Percentiles rank a stretch among this genome's conserved stretches.
Conservation (phyloP, 2,888 invertebrate species). For the Dicranocentrus wangi region DNA sequence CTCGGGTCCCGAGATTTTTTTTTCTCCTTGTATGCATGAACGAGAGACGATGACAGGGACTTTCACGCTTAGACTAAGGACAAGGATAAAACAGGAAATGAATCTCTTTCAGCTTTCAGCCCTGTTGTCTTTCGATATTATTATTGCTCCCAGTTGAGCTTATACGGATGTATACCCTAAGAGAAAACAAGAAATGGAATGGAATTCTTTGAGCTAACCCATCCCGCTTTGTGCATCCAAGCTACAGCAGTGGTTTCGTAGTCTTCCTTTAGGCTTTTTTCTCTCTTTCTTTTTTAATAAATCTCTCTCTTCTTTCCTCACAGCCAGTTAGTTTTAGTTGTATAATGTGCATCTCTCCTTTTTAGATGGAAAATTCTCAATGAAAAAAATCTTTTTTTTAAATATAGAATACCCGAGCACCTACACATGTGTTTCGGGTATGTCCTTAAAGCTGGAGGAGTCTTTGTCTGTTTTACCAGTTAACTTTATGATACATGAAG, state of each 20-base stretch:
- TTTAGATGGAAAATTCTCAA: too few relatives aligned
- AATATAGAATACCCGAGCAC: too few relatives aligned
- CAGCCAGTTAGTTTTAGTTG: constrained; percentile 8
- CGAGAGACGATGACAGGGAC: constrained; percentile 28
- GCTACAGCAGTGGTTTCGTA: not conserved
- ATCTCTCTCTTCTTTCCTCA: constrained; percentile 2
- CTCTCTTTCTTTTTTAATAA: constrained; percentile 1
- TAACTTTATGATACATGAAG: too few relatives aligned
- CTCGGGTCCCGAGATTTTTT: not conserved
- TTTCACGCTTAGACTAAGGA: constrained; percentile 2
- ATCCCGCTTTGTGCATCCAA: too few relatives aligned
- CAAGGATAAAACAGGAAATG: constrained; percentile 23
- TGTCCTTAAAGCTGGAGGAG: too few relatives aligned
- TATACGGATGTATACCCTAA: too few relatives aligned
- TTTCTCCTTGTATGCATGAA: constrained; percentile 9
- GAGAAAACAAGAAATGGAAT: too few relatives aligned
- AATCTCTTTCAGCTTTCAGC: constrained; percentile 36
- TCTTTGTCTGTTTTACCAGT: too few relatives aligned
- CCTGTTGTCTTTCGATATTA: constrained; percentile 23
- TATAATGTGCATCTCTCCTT: constrained; percentile 2
- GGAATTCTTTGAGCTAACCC: too few relatives aligned
- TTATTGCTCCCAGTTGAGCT: constrained; percentile 24
- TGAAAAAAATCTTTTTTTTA: too few relatives aligned
- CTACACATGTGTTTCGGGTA: too few relatives aligned
- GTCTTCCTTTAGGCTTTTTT: constrained; percentile 10